phyloP scores from a whole-genome alignment of 1,140 invertebrate genomes.

The Neuroterus valhalla region DNA sequence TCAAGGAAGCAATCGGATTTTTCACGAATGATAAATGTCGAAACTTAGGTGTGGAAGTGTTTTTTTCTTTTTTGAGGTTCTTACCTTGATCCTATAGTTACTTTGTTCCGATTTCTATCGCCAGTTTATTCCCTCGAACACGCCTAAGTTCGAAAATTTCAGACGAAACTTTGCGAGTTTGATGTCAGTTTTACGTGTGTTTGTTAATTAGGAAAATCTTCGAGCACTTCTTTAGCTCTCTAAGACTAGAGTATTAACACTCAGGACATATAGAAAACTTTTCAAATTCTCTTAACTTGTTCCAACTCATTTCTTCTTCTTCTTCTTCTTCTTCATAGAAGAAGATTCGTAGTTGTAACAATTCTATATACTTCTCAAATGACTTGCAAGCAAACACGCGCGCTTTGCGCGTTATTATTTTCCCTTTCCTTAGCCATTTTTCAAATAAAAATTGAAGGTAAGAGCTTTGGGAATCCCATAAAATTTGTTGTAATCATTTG shows the following conservation, averaged over 20 bases:
- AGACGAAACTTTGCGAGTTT: constrained; percentile 48
- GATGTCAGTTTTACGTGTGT: constrained; percentile 44
- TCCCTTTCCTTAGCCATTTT: too few species aligned
- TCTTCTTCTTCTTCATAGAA: not conserved
- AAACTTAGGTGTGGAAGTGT: constrained; percentile 34
- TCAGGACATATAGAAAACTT: constrained; percentile 24
- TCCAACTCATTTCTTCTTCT: not conserved
- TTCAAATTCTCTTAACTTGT: not conserved
- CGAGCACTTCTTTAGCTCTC: constrained; percentile 11
- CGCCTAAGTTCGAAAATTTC: constrained; percentile 39
- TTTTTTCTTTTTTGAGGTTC: constrained; percentile 43
- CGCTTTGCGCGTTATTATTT: too few species aligned
- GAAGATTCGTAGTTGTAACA: too few species aligned
- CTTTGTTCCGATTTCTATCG: constrained; percentile 39
- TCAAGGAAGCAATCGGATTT: not conserved
- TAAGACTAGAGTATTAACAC: not conserved
- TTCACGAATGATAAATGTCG: not conserved
- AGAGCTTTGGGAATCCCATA: too few species aligned
- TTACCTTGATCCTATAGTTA: constrained; percentile 51
- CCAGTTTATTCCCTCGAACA: constrained; percentile 40
- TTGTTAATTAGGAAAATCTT: constrained; percentile 45
- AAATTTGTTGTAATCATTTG: too few species aligned
- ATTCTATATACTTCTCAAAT: too few species aligned
- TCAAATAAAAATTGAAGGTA: too few species aligned
- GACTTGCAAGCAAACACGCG: too few species aligned